Evolutionary conservation across 1,140 invertebrate species (phyloP), one percentile per base, ranked within the genome.

Genomic region (Micrasema longulum): DNA sequence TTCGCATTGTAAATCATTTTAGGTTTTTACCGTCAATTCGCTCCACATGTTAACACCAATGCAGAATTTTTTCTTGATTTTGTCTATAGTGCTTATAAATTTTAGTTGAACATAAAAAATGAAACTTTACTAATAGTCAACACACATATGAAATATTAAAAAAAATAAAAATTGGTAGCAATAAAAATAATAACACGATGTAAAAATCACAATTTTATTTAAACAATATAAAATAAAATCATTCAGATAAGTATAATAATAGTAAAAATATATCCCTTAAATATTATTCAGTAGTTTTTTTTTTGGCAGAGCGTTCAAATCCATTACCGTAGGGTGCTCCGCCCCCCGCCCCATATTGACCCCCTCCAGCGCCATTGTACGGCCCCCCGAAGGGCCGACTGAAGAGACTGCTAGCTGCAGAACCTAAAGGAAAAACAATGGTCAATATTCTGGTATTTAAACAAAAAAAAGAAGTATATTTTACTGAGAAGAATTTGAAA

Each of bases 331-430:
- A 75, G 7, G 68, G 68, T 22, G 68, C 64, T 36, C 20, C 16
- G 35, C 45, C 60, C 26, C 52, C 52, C 23, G 23, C 45, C 31
- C 71, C 71, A 1, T 22, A 5, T 5, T 72, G 12, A 1, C 68
- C 68, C 31, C 43, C 35, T 11, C 48, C 36, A 11, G 55, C 73
- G 5, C 38, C 18, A 14, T 69, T 69, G 26, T 75, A 75, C 3
- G 76, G 72, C 50, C 75, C 72, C 43, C 69, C 75, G 43, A 60
- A 71, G 35, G 71, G 71, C 31, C 72, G 48, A 43, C 66, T 71
- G 36, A 71, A 71, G 10, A 43, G 12, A 53, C 36, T 64, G 43
- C 65, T 66, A 9, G 60, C 43, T 45, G 45, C 23, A 4, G 60
- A 64, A 64, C 60, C 60, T 64, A 41, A 2, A 60, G n/a, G n/a